Percentiles rank a stretch among this genome's conserved stretches.
phyloP scores from a whole-genome alignment of 2,113 vertebrate genomes.

The Enhydra lutris region DNA sequence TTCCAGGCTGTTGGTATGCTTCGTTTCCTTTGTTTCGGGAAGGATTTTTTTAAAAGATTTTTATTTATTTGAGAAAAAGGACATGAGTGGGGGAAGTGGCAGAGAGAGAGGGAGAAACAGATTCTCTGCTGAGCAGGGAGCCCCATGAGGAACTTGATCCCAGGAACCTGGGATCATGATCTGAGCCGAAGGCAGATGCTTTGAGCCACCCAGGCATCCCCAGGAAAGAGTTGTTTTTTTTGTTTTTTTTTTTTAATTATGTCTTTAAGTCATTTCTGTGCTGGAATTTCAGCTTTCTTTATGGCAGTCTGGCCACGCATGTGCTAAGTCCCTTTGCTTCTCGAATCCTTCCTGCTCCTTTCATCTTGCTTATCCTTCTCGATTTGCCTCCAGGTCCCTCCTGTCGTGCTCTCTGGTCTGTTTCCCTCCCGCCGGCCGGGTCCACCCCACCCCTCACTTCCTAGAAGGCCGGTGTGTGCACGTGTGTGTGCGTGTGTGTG shows the following conservation, averaged over 20 bases:
- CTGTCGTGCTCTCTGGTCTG: not conserved
- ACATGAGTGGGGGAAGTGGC: too few relatives aligned
- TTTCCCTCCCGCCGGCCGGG: not conserved
- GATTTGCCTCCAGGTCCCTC: not conserved
- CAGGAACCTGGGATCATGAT: too few relatives aligned
- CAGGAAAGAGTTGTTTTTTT: not conserved
- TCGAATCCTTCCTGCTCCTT: not conserved
- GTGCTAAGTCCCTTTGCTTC: not conserved
- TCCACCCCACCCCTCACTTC: not conserved
- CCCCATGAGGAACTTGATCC: too few relatives aligned
- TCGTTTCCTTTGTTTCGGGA: not conserved
- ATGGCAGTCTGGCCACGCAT: not conserved
- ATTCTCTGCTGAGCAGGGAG: too few relatives aligned
- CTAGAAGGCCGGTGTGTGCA: not conserved
- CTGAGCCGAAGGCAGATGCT: too few relatives aligned
- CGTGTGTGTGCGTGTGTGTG: not conserved
- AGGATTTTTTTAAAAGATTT: not conserved
- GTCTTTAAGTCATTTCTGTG: not conserved
- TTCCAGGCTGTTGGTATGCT: not conserved
- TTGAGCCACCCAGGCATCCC: too few relatives aligned
- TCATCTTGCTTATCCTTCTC: not conserved
- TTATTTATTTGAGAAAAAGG: too few relatives aligned
- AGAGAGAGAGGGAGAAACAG: too few relatives aligned
- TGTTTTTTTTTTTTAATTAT: not conserved
- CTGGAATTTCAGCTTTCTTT: not conserved